Conservation (phyloP, 2,888 invertebrate genomes). For the Salpingus planirostris region DNA sequence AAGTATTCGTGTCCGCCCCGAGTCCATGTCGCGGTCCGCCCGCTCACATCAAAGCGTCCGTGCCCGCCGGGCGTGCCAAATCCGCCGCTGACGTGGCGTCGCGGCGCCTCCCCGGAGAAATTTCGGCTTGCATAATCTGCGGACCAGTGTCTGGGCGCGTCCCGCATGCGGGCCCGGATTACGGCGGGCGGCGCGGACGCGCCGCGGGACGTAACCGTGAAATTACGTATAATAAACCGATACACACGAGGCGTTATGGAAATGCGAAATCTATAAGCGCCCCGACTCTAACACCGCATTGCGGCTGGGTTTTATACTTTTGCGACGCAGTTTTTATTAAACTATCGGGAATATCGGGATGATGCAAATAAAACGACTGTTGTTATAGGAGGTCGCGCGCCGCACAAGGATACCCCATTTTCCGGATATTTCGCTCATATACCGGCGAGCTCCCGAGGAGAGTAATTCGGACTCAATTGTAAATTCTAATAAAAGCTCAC, state of each 20-base stretch:
- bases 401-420: too few species aligned
- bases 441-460: too few species aligned
- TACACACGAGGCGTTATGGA: constrained; percentile 30
- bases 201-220: constrained; percentile 16
- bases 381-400: too few species aligned
- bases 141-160: constrained; percentile 16
- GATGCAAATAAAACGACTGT: constrained; percentile 14
- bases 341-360: constrained; percentile 16
- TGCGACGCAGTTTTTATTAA: constrained; percentile 24
- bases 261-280: constrained; percentile 33
- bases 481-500: too few species aligned
- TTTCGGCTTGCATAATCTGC: constrained; percentile 34
- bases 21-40: too few species aligned
- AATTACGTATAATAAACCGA: constrained; percentile 33
- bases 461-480: too few species aligned
- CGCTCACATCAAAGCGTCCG: constrained; percentile 23
- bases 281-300: constrained; percentile 29
- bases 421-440: too few species aligned
- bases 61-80: constrained; percentile 26
- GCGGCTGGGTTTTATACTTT: constrained; percentile 28
- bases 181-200: constrained; percentile 16
- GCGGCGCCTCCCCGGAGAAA: constrained; percentile 31
- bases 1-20: too few species aligned
- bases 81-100: constrained; percentile 20
- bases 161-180: constrained; percentile 14